Conservation (phyloP, 2,113 vertebrate genomes). For the Notothenia rossii region DNA sequence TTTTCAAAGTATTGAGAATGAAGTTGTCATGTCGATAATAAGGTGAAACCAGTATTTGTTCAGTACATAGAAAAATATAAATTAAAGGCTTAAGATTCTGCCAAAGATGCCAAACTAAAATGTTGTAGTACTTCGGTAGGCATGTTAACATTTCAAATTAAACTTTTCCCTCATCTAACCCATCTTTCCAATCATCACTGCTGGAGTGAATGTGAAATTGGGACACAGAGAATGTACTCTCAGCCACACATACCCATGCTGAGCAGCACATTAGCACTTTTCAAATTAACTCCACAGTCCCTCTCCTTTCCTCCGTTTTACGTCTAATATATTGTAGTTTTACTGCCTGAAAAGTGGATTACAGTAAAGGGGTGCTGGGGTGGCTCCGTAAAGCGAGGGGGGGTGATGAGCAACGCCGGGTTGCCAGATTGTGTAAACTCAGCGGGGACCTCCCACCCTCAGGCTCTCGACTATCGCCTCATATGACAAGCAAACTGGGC, state of each 20-base stretch:
- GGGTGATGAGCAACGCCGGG: slow-evolving; percentile 43
- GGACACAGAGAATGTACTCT: slow-evolving; percentile 23
- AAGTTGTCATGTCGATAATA: no score
- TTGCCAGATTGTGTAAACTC: slow-evolving; percentile 80
- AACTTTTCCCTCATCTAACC: not conserved
- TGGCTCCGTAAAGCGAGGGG: slow-evolving; percentile 40
- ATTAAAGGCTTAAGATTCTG: no score
- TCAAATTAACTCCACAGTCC: slow-evolving; percentile 1
- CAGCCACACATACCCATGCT: slow-evolving; percentile 27
- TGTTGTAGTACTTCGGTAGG: no score
- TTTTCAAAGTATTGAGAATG: no score
- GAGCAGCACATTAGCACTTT: slow-evolving; percentile 38
- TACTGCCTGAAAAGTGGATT: slow-evolving; percentile 50
- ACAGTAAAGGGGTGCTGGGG: slow-evolving; percentile 27
- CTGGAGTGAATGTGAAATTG: slow-evolving; percentile 23
- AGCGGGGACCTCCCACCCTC: slow-evolving; percentile 82
- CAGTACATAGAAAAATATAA: no score
- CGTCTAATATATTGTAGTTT: slow-evolving; percentile 41
- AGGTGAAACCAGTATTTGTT: no score
- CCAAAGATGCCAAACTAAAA: no score
- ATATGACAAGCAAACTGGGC: slow-evolving; percentile 67
- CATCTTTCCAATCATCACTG: not conserved
- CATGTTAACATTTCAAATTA: not conserved
- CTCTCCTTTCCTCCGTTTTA: slow-evolving; percentile 22
- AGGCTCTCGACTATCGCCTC: slow-evolving; percentile 73